phyloP scores from a whole-genome alignment of 2,113 vertebrate species.

The Nicator chloris region DNA sequence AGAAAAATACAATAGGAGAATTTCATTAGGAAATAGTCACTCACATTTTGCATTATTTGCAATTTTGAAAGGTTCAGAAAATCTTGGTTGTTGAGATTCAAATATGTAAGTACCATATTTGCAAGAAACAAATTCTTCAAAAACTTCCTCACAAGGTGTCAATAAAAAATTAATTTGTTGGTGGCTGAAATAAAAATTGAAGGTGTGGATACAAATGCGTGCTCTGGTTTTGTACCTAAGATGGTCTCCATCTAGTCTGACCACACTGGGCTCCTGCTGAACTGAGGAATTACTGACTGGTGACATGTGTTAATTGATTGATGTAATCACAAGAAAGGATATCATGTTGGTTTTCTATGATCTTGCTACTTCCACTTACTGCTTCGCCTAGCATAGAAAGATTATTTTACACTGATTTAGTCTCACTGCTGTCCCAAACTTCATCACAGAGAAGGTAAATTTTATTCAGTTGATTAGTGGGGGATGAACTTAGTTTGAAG shows the following conservation, averaged over 20 bases:
- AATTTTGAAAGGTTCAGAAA: background rate
- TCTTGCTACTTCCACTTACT: background rate
- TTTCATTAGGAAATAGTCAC: background rate
- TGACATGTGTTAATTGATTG: background rate
- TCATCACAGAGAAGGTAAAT: background rate
- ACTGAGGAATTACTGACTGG: background rate
- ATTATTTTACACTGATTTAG: background rate
- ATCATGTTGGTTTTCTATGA: background rate
- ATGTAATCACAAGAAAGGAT: background rate
- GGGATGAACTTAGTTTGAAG: background rate
- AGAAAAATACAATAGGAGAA: background rate
- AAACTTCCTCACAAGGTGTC: background rate
- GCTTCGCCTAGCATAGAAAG: background rate
- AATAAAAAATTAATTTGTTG: background rate
- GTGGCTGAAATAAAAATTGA: background rate
- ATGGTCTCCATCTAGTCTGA: background rate
- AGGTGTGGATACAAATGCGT: background rate
- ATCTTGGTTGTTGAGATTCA: background rate
- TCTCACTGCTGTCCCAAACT: background rate
- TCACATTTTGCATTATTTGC: background rate
- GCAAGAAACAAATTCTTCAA: background rate
- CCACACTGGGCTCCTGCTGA: background rate
- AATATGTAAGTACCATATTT: background rate
- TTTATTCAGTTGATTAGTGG: background rate
- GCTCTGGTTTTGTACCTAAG: background rate